Percentiles rank a stretch among this genome's conserved stretches.
Conservation (phyloP, 2,888 invertebrate species). For the Heliothis peltigera region DNA sequence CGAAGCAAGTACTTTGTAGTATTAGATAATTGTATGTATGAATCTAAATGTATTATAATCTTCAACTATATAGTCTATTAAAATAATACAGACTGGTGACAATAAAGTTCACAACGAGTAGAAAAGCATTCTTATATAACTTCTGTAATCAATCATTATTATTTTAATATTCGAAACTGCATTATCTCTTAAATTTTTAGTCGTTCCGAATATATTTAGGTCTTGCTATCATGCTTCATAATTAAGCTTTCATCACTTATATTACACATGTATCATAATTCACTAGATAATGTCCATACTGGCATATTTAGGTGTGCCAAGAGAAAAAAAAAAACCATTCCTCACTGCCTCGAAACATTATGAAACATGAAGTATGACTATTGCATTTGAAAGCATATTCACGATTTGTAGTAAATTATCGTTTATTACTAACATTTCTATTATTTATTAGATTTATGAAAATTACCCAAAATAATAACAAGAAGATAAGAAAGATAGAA, state of each 20-base stretch:
- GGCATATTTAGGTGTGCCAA: slow-evolving; percentile 1
- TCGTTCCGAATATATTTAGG: too few relatives aligned
- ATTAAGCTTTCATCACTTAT: neutral
- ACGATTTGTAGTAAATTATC: slow-evolving; percentile 46
- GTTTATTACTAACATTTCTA: slow-evolving; percentile 36
- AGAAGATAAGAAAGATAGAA: neutral
- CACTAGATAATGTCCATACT: neutral
- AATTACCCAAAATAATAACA: too few relatives aligned
- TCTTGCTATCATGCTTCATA: neutral
- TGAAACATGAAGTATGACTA: slow-evolving; percentile 35
- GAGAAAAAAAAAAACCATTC: slow-evolving; percentile 36
- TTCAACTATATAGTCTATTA: too few relatives aligned
- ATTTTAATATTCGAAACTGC: too few relatives aligned
- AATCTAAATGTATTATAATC: too few relatives aligned
- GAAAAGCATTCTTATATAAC: too few relatives aligned
- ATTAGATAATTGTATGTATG: too few relatives aligned
- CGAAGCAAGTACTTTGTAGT: too few relatives aligned
- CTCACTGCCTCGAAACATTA: slow-evolving; percentile 37
- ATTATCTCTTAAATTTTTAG: too few relatives aligned
- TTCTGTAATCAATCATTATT: too few relatives aligned
- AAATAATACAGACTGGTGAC: too few relatives aligned
- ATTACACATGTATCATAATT: neutral
- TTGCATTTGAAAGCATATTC: slow-evolving; percentile 36
- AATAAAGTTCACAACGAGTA: too few relatives aligned
- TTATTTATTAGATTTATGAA: slow-evolving; percentile 30